Conservation (phyloP, 2,797 vertebrate species). For the Hemibagrus guttatus region DNA sequence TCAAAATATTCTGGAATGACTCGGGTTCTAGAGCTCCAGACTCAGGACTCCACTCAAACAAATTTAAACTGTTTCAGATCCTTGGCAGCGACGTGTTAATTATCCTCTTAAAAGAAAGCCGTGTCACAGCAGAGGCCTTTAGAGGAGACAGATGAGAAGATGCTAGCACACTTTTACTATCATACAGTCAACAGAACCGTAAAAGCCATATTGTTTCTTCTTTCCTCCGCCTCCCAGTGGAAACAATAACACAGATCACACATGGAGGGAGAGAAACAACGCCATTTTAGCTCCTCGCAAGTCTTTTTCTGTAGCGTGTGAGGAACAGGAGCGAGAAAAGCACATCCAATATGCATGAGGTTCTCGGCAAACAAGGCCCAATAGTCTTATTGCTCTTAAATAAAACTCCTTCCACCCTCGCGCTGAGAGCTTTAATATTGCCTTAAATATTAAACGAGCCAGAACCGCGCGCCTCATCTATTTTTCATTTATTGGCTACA, state of each 20-base stretch:
- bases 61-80: neutral
- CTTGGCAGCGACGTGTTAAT: neutral
- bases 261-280: conserved; percentile 69
- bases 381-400: conserved; percentile 86
- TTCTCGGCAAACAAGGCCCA: conserved; percentile 86
- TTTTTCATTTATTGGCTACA: conserved; percentile 88
- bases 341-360: conserved; percentile 85
- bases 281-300: conserved; percentile 77
- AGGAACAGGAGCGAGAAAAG: conserved; percentile 75
- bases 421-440: conserved; percentile 85
- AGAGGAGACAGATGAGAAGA: neutral
- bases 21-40: neutral
- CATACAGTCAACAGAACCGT: conserved; percentile 16
- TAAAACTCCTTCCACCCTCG: conserved; percentile 84
- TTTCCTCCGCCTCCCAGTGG: conserved; percentile 64
- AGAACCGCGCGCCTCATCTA: conserved; percentile 83
- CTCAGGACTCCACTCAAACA: neutral
- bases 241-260: conserved; percentile 66
- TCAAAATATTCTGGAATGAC: neutral
- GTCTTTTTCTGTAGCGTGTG: conserved; percentile 77
- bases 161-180: conserved; percentile 1
- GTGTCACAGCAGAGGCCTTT: neutral
- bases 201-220: conserved; percentile 44
- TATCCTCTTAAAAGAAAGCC: neutral
- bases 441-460: conserved; percentile 88